Base-by-base conservation (phyloP, 2,797 vertebrate species). In the Lepilemur septentrionalis region DNA sequence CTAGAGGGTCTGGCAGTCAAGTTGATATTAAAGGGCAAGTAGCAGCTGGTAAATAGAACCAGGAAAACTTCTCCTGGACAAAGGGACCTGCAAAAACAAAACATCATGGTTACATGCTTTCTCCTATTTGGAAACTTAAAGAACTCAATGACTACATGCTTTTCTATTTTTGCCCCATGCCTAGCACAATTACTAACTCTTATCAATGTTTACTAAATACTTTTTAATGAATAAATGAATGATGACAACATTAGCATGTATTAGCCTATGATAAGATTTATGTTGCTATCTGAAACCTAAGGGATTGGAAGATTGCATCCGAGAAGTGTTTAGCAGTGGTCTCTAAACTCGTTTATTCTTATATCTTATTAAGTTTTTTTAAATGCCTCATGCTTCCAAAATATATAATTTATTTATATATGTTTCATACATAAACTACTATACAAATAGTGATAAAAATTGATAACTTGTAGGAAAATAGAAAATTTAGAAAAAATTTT, bases 151-250 rank as follows among this genome's bases (percentile, higher is more conserved):
- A 32, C 13, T 88, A 23, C 43, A 52, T 70, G 46, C n/a, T 85
- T 50, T 43, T 82, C 52, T 23, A n/a, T 70, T 50, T 63, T 87
- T 89, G 46, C 7, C 28, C 20, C 57, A 41, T 15, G 6, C 18
- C 15, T 35, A 83, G 7, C 28, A 59, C 14, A 76, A 15, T 65
- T 87, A 59, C 5, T 79, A 93, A 48, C 2, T 57, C 73, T 52
- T 63, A 82, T 65, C n/a, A 73, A 50, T 84, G 30, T 57, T 92
- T 89, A 57, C 41, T 79, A 85, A 72, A 35, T 59, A 87, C n/a
- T 94, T 89, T 95, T 73, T 41, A 94, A 59, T 96, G 41, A 93
- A 38, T 89, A 67, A 72, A 75, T 91, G 57, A 80, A 85, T n/a
- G 5, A 11, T 48, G 94, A 63, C 7, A 88, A 55, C 46, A 67